Evolutionary conservation across 2,113 vertebrate species (phyloP).

Genomic region (Mystacornis crossleyi): DNA sequence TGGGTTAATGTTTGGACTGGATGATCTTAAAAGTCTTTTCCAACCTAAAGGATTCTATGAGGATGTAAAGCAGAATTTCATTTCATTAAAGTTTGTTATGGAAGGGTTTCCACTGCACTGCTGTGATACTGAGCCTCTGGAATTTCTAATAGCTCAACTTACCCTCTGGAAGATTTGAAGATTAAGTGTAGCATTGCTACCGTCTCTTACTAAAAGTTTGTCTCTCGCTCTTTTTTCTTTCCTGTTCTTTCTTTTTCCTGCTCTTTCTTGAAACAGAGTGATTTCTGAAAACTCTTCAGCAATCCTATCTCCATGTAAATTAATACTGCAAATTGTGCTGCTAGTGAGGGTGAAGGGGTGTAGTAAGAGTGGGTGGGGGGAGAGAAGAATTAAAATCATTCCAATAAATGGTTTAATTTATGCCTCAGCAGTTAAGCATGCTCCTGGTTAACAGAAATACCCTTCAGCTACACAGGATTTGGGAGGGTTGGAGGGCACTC

Average conservation of each 20-base stretch:
- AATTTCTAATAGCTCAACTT: not conserved
- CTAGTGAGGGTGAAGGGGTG: constrained; percentile 45
- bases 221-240: rapidly evolving
- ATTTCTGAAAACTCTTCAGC: constrained; percentile 64
- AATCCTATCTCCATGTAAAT: constrained; percentile 65
- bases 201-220: constrained; percentile 23
- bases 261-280: not conserved
- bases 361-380: constrained; percentile 46
- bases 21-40: not conserved
- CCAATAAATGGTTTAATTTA: constrained; percentile 87
- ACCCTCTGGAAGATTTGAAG: not conserved
- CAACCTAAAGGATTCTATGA: not conserved
- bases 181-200: not conserved
- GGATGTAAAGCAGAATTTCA: constrained; percentile 17
- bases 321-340: constrained; percentile 71
- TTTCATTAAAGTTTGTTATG: constrained; percentile 37
- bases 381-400: constrained; percentile 79
- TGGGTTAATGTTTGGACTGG: not conserved
- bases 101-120: not conserved
- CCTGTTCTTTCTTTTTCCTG: not conserved
- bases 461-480: constrained; percentile 89
- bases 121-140: not conserved
- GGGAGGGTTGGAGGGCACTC: constrained; percentile 90
- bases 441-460: constrained; percentile 91
- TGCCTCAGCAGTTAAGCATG: constrained; percentile 82